Conservation (phyloP, 2,113 vertebrate species). For the Pterocles orientalis region DNA sequence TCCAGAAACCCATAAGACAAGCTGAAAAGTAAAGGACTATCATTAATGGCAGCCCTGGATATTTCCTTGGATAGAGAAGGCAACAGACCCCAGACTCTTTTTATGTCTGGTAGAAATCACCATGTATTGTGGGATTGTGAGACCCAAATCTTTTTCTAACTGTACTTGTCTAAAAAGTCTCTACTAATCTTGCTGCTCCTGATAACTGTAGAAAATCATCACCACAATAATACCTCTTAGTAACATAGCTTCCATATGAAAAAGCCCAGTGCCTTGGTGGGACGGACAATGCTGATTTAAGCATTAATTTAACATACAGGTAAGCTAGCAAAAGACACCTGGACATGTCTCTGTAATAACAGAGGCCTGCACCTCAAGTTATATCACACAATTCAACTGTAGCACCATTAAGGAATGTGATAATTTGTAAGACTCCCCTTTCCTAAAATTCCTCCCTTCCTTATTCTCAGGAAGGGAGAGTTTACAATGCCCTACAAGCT, state of each 20-base stretch:
- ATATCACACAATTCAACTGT: fast-evolving
- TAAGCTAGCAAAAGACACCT: neutral
- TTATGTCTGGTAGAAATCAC: neutral
- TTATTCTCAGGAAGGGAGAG: neutral
- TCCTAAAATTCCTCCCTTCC: neutral
- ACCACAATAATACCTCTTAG: neutral
- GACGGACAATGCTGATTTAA: neutral
- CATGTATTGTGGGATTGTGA: neutral
- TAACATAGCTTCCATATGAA: neutral
- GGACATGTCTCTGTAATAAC: neutral
- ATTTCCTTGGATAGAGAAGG: neutral
- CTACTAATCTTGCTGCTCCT: neutral
- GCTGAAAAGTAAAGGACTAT: neutral
- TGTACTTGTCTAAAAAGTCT: neutral
- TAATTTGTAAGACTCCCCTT: neutral
- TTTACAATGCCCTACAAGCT: neutral
- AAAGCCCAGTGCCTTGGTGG: neutral
- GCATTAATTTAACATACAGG: neutral
- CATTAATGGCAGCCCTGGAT: neutral
- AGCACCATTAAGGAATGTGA: neutral
- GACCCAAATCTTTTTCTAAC: neutral
- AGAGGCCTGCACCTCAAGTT: neutral
- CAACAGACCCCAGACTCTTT: neutral
- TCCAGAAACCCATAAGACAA: neutral
- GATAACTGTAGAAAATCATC: neutral